phyloP scores from a whole-genome alignment of 2,797 vertebrate species.

The Muraenolepis orangiensis region DNA sequence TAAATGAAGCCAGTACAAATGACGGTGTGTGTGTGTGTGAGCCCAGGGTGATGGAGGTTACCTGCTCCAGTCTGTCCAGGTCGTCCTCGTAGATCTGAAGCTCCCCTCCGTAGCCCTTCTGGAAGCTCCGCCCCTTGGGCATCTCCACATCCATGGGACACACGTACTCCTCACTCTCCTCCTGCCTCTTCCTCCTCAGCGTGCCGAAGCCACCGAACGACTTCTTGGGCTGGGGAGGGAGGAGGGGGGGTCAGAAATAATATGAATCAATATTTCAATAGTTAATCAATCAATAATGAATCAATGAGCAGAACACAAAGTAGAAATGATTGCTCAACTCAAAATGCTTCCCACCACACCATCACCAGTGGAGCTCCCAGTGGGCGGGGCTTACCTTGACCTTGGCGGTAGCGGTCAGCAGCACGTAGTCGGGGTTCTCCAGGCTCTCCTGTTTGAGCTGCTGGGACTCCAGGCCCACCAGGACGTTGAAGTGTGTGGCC shows the following conservation, averaged over 20 bases:
- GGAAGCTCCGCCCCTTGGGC: slow-evolving; percentile 80
- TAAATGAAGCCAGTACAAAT: not conserved
- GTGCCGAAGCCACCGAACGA: slow-evolving; percentile 89
- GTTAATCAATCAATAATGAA: not conserved
- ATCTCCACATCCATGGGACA: slow-evolving; percentile 97
- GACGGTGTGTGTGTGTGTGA: not conserved
- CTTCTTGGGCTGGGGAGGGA: slow-evolving; percentile 82
- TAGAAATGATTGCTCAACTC: not conserved
- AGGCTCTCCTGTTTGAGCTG: slow-evolving; percentile 90
- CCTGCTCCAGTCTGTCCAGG: slow-evolving; percentile 91
- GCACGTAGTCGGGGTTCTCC: slow-evolving; percentile 87
- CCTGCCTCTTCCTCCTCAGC: slow-evolving; percentile 90
- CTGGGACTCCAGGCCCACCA: slow-evolving; percentile 89
- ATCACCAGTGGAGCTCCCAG: not conserved
- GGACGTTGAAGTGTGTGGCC: slow-evolving; percentile 93
- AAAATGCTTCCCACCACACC: not conserved
- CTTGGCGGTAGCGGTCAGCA: slow-evolving; percentile 93
- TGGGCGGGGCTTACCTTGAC: slow-evolving; percentile 80
- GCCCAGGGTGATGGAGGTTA: slow-evolving; percentile 34
- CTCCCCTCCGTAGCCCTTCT: slow-evolving; percentile 85
- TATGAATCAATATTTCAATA: not conserved
- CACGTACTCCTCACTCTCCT: slow-evolving; percentile 92
- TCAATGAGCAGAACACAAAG: not conserved
- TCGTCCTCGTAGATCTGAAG: slow-evolving; percentile 90
- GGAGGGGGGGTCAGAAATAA: too few relatives aligned